Evolutionary conservation across 2,888 invertebrate genomes (phyloP), one percentile per base, ranked within the genome.

Genomic region (Chironomus riparius): DNA sequence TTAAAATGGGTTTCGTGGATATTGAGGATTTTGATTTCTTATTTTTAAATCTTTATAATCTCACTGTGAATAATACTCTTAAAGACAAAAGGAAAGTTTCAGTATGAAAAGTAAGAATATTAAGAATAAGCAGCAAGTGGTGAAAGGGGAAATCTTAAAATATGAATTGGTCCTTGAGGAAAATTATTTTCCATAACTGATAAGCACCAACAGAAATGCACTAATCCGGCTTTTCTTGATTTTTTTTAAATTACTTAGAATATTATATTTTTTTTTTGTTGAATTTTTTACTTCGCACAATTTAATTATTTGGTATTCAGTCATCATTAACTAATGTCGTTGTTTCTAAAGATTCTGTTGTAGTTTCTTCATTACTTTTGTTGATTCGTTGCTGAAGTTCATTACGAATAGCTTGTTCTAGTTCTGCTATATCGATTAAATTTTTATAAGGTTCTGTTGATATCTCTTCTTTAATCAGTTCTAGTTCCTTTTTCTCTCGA

Each of bases 401-500:
- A 79, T 83, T 83, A 77, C 84, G 79, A 77, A 83, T 82, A 77
- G 84, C 83, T 80, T 83, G 82, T 79, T 85, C 85, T 78, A 84
- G 80, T 79, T 83, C 84, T 76, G 83, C 82, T 79, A 85, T 82
- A 38, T 38, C 38, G 4, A 38, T 38, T 38, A 4, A 1, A 38
- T 38, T 38, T 38, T 38, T 38, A 10, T 4, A 10, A 38, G 38
- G 83, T 77, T 83, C 80, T 75, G 83, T 7, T 3, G 24, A 13
- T 21, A 18, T 6, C 22, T 62, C 73, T 47, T n/a, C 69, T 38
- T 21, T 12, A 0, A 2, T 65, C 10, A 21, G 48, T 12, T 76
- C 15, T 2, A 47, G 69, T 56, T 65, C 65, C 21, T 76, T 76
- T 69, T 73, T 73, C n/a, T 68, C 77, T 3, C 78, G 47, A 81